A percentile compares a stretch with the other conserved stretches of the same genome.
Conservation (phyloP, 2,797 vertebrate genomes). For the Manis crassicaudata region DNA sequence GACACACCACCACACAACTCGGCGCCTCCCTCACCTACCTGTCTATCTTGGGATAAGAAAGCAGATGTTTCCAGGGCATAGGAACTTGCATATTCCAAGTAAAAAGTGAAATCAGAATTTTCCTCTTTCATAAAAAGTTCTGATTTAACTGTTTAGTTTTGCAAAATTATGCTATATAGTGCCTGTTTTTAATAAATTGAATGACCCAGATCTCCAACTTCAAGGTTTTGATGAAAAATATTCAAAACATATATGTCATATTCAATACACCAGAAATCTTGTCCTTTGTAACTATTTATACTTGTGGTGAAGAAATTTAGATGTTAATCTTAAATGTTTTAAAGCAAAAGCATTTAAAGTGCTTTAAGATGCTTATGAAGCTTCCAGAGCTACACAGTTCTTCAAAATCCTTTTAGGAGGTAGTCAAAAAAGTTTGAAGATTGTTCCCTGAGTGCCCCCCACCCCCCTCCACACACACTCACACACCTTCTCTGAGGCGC, state of each 20-base stretch:
- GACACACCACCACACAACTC: not conserved
- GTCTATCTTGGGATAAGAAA: not conserved
- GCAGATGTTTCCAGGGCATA: not conserved
- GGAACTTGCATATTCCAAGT: not conserved
- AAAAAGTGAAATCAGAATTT: slow-evolving; percentile 1
- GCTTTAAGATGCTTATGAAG: not conserved
- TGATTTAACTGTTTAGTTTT: slow-evolving; percentile 21
- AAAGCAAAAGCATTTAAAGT: not conserved
- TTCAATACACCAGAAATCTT: not conserved
- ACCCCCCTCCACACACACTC: no score
- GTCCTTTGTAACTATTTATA: not conserved
- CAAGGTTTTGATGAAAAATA: not conserved
- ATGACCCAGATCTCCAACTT: not conserved
- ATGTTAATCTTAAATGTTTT: not conserved
- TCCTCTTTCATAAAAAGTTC: not conserved
- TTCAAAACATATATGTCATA: not conserved
- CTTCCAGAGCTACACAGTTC: not conserved
- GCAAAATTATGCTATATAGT: not conserved
- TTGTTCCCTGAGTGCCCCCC: not conserved
- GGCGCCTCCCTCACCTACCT: fast-evolving
- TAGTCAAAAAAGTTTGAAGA: not conserved
- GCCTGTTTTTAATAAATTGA: not conserved
- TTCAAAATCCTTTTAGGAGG: not conserved
- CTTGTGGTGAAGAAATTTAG: not conserved
- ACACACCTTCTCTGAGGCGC: not conserved